phyloP scores from a whole-genome alignment of 1,140 invertebrate species.

The Acromyrmex charruanus region DNA sequence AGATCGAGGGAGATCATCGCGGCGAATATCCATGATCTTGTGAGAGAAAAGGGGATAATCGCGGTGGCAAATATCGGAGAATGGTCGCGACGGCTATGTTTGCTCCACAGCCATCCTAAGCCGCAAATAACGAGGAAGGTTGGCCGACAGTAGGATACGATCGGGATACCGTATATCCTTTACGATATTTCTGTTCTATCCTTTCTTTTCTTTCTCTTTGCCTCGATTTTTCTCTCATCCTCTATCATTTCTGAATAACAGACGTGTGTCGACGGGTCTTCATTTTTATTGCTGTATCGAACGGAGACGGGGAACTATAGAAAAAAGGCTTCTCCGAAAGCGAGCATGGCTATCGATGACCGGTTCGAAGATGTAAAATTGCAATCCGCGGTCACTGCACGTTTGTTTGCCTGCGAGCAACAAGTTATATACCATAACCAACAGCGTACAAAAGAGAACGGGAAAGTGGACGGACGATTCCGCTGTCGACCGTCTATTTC shows the following conservation, averaged over 20 bases:
- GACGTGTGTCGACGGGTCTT: constrained; percentile 3
- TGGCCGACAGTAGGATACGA: neutral
- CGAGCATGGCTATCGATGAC: constrained; percentile 16
- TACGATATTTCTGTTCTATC: constrained; percentile 41
- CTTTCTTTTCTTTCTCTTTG: constrained; percentile 27
- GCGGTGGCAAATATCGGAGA: constrained; percentile 60
- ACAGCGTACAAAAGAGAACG: constrained; percentile 52
- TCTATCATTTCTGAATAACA: neutral
- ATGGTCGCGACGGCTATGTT: constrained; percentile 56
- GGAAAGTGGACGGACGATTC: constrained; percentile 4
- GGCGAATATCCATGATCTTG: constrained; percentile 11
- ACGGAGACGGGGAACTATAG: neutral
- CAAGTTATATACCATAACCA: constrained; percentile 75
- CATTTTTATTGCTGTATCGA: constrained; percentile 37
- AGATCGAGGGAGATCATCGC: constrained; percentile 5
- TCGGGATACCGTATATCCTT: constrained; percentile 26
- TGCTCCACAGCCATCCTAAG: constrained; percentile 55
- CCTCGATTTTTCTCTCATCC: neutral
- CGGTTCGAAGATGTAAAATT: constrained; percentile 55
- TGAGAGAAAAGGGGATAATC: constrained; percentile 62
- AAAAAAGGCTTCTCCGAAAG: neutral
- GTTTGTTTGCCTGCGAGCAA: constrained; percentile 66
- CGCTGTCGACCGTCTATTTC: constrained; percentile 26
- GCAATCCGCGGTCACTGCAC: constrained; percentile 45
- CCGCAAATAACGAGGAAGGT: constrained; percentile 68